Base-by-base conservation (phyloP, 2,113 vertebrate genomes). In the Dinomys branickii region DNA sequence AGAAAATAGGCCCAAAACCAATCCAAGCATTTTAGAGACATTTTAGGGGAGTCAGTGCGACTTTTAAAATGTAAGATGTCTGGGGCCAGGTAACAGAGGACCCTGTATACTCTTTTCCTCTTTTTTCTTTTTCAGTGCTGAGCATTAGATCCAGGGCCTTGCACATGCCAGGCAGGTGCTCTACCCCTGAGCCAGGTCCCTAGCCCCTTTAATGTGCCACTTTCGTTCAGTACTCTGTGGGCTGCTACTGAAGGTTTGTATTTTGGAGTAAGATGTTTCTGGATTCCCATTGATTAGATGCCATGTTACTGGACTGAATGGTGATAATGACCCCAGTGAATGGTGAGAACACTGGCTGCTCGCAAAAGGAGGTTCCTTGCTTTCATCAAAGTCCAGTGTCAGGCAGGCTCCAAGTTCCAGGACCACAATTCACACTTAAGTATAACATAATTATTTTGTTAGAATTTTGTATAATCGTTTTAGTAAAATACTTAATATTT, bases 181-280 rank as follows among this genome's bases (percentile, higher is more conserved):
- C 9, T 24, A 12, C 58, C 17, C 35, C 24, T 52, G 26, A 71
- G 19, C 19, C 59, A 41, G 9, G 5, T 56, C 17, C 11, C 33
- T 35, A 3, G 2, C 41, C 33, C 61, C 41, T 54, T 59, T 38
- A 75, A 4, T 12, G 44, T 84, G 13, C 86, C 35, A 24, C 63
- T n/a, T 83, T 96, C 47, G n/a, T 92, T 82, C 28, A 50, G 1
- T 73, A 91, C 17, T 16, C 69, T 4, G n/a, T 69, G 50, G 81
- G 33, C 58, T 58, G 38, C 41, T 86, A 1, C 12, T 52, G 50
- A 85, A 91, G 38, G 47, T 80, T 63, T 92, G 16, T 85, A 33
- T 92, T 94, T 89, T 71, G 17, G 81, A 85, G 77, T 54, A 78
- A 71, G 14, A 13, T 91, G 44, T 92, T 94, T 95, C 35, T 91